Conservation (phyloP, 2,797 vertebrate genomes). For the Kryptolebias ocellatus region DNA sequence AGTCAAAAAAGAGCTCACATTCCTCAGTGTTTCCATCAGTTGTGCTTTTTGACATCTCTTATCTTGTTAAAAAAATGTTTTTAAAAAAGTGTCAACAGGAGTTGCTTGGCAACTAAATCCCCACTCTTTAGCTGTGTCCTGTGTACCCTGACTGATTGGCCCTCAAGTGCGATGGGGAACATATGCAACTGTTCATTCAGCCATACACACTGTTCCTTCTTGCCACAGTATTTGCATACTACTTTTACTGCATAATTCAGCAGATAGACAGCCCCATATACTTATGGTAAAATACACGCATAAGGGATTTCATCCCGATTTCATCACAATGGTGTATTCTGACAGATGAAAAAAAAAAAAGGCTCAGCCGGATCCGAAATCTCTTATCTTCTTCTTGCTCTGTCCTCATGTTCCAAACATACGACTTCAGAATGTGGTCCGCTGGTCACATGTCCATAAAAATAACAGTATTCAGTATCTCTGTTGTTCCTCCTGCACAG, state of each 20-base stretch:
- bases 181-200: constrained; percentile 50
- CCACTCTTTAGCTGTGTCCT: constrained; percentile 49
- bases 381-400: constrained; percentile 19
- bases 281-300: constrained; percentile 47
- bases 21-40: neutral
- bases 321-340: constrained; percentile 63
- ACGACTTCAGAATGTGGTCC: constrained; percentile 37
- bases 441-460: constrained; percentile 44
- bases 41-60: constrained; percentile 10
- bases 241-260: constrained; percentile 25
- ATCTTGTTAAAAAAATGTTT: constrained; percentile 15
- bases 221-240: constrained; percentile 35
- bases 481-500: constrained; percentile 2
- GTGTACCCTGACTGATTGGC: constrained; percentile 62
- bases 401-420: constrained; percentile 17
- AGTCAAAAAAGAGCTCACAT: neutral
- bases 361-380: constrained; percentile 59
- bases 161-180: constrained; percentile 58
- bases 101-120: constrained; percentile 67
- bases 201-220: constrained; percentile 25
- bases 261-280: constrained; percentile 11
- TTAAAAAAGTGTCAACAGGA: constrained; percentile 39
- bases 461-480: constrained; percentile 30
- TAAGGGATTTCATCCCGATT: constrained; percentile 66
- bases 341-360: constrained; percentile 43